Base-by-base conservation (phyloP, 2,797 vertebrate species). In the Varecia variegata region DNA sequence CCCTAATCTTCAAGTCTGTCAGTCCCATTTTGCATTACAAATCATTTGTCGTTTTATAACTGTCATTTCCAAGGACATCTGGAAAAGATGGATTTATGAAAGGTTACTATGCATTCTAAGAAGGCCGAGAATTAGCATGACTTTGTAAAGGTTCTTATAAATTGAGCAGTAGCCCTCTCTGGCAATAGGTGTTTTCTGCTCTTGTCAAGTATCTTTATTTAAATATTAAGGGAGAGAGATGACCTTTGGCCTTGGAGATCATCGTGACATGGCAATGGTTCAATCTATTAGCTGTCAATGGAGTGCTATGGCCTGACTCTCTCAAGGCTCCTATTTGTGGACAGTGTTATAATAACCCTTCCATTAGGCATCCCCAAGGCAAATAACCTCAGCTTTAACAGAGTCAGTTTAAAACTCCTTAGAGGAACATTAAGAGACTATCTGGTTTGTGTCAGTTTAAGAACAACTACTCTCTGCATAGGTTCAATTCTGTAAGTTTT, bases 61-160 rank as follows among this genome's bases (percentile, higher is more conserved):
- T 99, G 98, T 98, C 99, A 99, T 98, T 99, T 98, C 98, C 99
- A 99, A 99, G 99, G 99, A 99, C 99, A 99, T 98, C 98, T 98
- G 97, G 98, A 98, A 98, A 98, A 98, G 98, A 98, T 98, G 98
- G 98, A 99, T 99, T 99, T 99, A 99, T 99, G 98, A 99, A 99
- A 99, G 99, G 99, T 99, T 99, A 99, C 98, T 73, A 1, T 97
- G 98, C 97, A 98, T 98, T 98, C 98, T 98, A 98, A 99, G 98
- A 98, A 98, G 97, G 98, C 97, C 86, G 79, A 93, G 98, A 99
- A 99, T 99, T 99, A 99, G 99, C 99, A 99, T 99, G 98, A 99
- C 99, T 99, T 99, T 98, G 98, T 98, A 99, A 99, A 99, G 98
- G 98, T 98, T 98, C 98, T 98, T 98, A 99, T 98, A 99, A 99